Evolutionary conservation across 2,888 invertebrate species (phyloP).

Genomic region (Eupeodes luniger): DNA sequence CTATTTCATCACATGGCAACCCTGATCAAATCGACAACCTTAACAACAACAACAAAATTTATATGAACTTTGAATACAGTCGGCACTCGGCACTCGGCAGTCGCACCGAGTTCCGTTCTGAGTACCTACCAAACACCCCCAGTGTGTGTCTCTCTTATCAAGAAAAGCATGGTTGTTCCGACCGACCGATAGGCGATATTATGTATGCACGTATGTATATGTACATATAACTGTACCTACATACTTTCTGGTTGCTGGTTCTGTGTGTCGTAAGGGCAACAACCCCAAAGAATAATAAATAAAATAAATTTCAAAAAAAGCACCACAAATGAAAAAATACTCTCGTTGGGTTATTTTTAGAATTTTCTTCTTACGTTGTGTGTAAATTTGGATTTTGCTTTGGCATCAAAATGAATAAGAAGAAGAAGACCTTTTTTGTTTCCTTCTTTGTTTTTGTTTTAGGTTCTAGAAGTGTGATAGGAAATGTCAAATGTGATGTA

Average conservation of each 20-base stretch:
- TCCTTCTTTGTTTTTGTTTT: slow-evolving; percentile 35
- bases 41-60: background rate
- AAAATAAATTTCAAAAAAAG: slow-evolving; percentile 18
- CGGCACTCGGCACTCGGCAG: background rate
- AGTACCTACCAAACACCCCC: slow-evolving; percentile 9
- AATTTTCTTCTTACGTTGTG: slow-evolving; percentile 35
- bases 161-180: slow-evolving; percentile 43
- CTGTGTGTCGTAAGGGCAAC: slow-evolving; percentile 63
- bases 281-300: slow-evolving; percentile 66
- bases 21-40: background rate
- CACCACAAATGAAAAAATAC: slow-evolving; percentile 19
- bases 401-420: slow-evolving; percentile 48
- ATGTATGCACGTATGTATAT: too few species aligned
- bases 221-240: background rate
- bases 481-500: slow-evolving; percentile 73
- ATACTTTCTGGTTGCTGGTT: slow-evolving; percentile 22
- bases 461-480: slow-evolving; percentile 27
- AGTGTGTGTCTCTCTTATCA: slow-evolving; percentile 55
- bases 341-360: slow-evolving; percentile 65
- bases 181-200: slow-evolving; percentile 41
- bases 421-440: slow-evolving; percentile 39
- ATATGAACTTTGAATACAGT: slow-evolving; percentile 11
- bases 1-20: too few species aligned
- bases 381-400: slow-evolving; percentile 36
- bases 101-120: too few species aligned